Evolutionary conservation across 2,113 vertebrate genomes (phyloP), one percentile per base, ranked within the genome.

Genomic region (Corvus cornix): DNA sequence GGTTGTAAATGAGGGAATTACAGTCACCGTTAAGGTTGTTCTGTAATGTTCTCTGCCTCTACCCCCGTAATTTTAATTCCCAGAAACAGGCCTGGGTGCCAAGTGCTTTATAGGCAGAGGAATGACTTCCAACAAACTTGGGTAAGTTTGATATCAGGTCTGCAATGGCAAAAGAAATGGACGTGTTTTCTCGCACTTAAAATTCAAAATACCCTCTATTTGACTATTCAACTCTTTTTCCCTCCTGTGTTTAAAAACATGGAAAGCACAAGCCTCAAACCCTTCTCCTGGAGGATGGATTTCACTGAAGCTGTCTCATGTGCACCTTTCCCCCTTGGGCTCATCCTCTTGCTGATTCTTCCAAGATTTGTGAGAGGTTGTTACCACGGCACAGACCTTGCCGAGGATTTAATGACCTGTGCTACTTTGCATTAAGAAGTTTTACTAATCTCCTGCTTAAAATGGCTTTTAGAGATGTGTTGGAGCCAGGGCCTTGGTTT

Each of bases 241-340:
- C 39, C 39, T 41, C 6, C 7, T 22, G 0, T 30, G 19, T 33
- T 87, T 70, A n/a, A 31, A 69, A 31, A 1, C 23, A 30, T 0
- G 5, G 70, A 30, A 59, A 72, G 7, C 55, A 28, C 18, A 22
- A 22, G 13, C 30, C n/a, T 75, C 0, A 1, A 46, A 10, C 5
- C 14, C 28, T 84, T 74, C 11, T 2, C 1, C 46, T 63, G 27
- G 30, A 53, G 60, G 75, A 7, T 22, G 62, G 14, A 9, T 60
- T 87, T 85, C 74, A 37, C 59, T 55, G 49, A 7, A 31, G 37
- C 2, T 60, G 18, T 16, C 10, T 0, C 19, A 1, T 5, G 49
- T 35, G 11, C 20, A 20, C 49, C 16, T 89, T 66, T 81, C 51
- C 66, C 51, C 43, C 77, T 13, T 19, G 60, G 44, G 13, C 39